Conservation (phyloP, 2,797 vertebrate species). For the Sebastes taczanowskii region DNA sequence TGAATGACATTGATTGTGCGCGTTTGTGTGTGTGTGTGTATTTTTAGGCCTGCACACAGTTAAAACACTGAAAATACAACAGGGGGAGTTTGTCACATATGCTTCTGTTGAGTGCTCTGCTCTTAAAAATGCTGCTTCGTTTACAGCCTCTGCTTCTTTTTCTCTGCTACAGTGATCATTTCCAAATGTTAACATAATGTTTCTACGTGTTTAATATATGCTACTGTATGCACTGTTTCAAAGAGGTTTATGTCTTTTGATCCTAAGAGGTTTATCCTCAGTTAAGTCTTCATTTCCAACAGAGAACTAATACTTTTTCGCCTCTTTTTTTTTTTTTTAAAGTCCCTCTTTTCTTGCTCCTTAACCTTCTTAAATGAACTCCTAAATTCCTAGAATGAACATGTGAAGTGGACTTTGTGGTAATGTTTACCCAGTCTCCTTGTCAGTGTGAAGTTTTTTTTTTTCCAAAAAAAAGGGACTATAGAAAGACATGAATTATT, state of each 20-base stretch:
- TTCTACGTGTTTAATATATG: slow-evolving; percentile 25
- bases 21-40: background rate
- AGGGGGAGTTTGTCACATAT: slow-evolving; percentile 75
- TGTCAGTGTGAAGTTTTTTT: slow-evolving; percentile 58
- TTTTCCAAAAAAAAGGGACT: slow-evolving; percentile 49
- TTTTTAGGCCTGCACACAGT: background rate
- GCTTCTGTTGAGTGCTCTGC: slow-evolving; percentile 62
- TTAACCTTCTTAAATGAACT: slow-evolving; percentile 48
- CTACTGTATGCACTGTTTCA: slow-evolving; percentile 39
- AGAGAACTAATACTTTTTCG: slow-evolving; percentile 60
- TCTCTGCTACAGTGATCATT: slow-evolving; percentile 31
- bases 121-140: slow-evolving; percentile 43
- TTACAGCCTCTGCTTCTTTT: slow-evolving; percentile 32
- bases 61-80: slow-evolving; percentile 33
- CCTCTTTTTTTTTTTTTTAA: slow-evolving; percentile 49
- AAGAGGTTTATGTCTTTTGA: slow-evolving; percentile 46
- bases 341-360: slow-evolving; percentile 74
- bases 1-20: background rate
- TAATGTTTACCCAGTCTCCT: slow-evolving; percentile 41
- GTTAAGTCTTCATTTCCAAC: slow-evolving; percentile 63
- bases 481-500: slow-evolving; percentile 50
- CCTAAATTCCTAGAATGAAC: slow-evolving; percentile 48
- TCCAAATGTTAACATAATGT: slow-evolving; percentile 30
- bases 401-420: slow-evolving; percentile 54
- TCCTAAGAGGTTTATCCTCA: slow-evolving; percentile 43